Base-by-base conservation (phyloP, 2,888 invertebrate species). In the Arrhopalites spinosus region DNA sequence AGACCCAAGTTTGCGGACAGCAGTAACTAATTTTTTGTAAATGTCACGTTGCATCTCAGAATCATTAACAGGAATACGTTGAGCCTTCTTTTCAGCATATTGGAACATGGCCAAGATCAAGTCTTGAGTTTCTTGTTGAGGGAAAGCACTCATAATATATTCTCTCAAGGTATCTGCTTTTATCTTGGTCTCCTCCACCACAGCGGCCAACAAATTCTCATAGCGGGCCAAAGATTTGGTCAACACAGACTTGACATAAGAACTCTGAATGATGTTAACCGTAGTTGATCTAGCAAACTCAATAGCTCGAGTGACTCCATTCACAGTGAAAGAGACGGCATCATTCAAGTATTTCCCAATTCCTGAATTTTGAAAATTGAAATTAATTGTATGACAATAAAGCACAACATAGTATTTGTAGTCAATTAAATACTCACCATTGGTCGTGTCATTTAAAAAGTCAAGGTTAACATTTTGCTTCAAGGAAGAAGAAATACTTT, bases 31-130 rank as follows among this genome's bases (percentile, higher is more conserved):
- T 73, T 89, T 88, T 71, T 87, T 86, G 82, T 88, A 89, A 7
- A 93, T 87, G n/a, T 87, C 87, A 79, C 90, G 89, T 0, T 92
- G 83, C 74, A 90, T 89, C 74, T 88, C 88, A 1, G 87, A 84
- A 81, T 93, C 91, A 83, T 93, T 89, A 0, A 90, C 87, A 79
- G 87, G 84, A 83, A 90, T 86, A 68, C 88, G 86, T 67, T 86
- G 87, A 29, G 91, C 84, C 87, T 91, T 91, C 87, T 90, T 90
- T 84, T 93, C 92, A 0, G 88, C 83, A 84, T 93, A 93, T 11
- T 87, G 86, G 77, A 88, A 87, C 56, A 90, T 84, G 17, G 88
- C 86, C 61, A 88, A 87, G 50, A 90, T 85, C 80, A 93, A 88
- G 23, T 89, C 88, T 77, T 87, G 88, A 3, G 90, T 84, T 84